Conservation (phyloP, 2,113 vertebrate species). For the Calidris pygmaea region DNA sequence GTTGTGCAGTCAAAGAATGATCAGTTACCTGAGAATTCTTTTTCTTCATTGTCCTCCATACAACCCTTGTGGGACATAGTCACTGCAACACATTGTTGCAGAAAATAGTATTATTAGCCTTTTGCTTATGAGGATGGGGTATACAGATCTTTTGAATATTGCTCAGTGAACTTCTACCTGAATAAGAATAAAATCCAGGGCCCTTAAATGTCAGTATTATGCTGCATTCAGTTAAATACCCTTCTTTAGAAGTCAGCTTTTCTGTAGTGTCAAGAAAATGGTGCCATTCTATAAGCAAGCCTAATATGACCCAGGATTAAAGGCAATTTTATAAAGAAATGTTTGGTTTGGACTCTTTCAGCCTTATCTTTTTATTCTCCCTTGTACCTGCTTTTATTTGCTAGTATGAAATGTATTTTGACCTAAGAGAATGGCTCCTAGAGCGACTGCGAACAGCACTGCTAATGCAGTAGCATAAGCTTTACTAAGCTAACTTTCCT, state of each 20-base stretch:
- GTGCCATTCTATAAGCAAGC: neutral
- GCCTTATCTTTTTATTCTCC: neutral
- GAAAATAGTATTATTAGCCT: neutral
- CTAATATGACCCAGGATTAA: neutral
- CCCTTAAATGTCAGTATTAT: neutral
- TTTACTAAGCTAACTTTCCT: neutral
- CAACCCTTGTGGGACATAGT: neutral
- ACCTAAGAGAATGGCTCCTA: neutral
- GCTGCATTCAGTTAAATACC: neutral
- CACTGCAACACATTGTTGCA: neutral
- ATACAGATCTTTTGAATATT: neutral
- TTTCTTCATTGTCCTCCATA: neutral
- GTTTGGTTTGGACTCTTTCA: neutral
- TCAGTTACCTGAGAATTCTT: neutral
- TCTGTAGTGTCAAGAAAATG: neutral
- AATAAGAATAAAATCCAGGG: neutral
- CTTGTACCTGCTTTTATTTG: neutral
- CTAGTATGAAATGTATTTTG: neutral
- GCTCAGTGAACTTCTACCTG: neutral
- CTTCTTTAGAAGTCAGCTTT: neutral
- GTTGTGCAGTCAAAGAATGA: neutral
- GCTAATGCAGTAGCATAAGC: neutral
- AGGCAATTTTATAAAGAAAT: neutral
- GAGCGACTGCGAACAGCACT: neutral
- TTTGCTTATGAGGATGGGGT: rapidly evolving